Percentiles rank a stretch among this genome's conserved stretches.
Conservation (phyloP, 2,888 invertebrate genomes). For the Spatulosminthurus flaviceps region DNA sequence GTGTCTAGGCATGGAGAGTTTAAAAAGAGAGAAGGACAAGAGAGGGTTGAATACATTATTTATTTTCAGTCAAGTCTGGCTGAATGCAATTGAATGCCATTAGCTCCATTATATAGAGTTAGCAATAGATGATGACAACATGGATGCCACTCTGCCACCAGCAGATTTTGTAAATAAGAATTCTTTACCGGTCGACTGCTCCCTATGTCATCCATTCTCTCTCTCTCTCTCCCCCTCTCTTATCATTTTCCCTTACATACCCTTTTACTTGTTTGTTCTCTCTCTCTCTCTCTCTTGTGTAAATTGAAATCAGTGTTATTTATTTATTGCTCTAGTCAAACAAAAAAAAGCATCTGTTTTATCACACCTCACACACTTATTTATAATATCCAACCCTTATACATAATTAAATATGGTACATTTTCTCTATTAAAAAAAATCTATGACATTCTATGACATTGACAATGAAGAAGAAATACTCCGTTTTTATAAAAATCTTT, state of each 20-base stretch:
- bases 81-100: slow-evolving; percentile 40
- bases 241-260: neutral
- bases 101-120: slow-evolving; percentile 30
- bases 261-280: neutral
- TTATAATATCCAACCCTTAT: too few relatives aligned
- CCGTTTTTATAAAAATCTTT: too few relatives aligned
- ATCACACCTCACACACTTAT: neutral
- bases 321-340: slow-evolving; percentile 18
- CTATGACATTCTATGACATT: neutral
- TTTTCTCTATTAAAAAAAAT: too few relatives aligned
- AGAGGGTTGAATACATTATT: slow-evolving; percentile 43
- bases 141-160: slow-evolving; percentile 45
- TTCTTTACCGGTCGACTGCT: slow-evolving; percentile 31
- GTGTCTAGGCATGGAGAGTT: neutral
- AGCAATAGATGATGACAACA: slow-evolving; percentile 45
- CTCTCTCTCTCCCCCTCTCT: neutral
- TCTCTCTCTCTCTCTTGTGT: slow-evolving; percentile 27
- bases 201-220: neutral
- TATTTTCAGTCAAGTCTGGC: slow-evolving; percentile 39
- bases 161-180: slow-evolving; percentile 49
- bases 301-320: slow-evolving; percentile 32
- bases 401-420: too few relatives aligned
- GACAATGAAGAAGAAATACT: neutral
- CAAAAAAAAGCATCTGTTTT: slow-evolving; percentile 31
- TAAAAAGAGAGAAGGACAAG: slow-evolving; percentile 22